Conservation (phyloP, 2,888 invertebrate genomes). For the Baronia brevicornis region DNA sequence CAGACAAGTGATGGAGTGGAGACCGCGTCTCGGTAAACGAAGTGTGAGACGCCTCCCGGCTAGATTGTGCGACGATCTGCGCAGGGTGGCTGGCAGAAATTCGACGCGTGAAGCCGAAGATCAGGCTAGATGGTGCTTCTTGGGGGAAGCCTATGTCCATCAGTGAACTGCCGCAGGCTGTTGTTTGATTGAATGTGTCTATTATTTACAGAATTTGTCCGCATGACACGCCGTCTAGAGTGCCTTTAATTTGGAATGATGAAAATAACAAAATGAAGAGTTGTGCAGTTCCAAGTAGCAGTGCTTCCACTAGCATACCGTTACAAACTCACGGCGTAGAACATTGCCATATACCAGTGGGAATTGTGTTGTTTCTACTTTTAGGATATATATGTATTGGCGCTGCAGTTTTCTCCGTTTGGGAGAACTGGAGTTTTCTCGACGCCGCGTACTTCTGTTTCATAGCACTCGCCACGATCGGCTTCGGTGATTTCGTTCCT, state of each 20-base stretch:
- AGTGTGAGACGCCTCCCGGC: too few relatives aligned
- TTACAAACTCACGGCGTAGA: constrained; percentile 46
- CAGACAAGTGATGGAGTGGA: too few relatives aligned
- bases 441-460: constrained; percentile 91
- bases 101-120: too few relatives aligned
- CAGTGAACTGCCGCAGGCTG: too few relatives aligned
- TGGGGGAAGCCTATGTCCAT: too few relatives aligned
- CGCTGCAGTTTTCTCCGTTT: constrained; percentile 85
- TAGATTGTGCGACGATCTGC: too few relatives aligned
- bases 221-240: constrained; percentile 85
- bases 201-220: constrained; percentile 59
- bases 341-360: constrained; percentile 61
- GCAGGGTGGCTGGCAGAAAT: too few relatives aligned
- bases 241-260: constrained; percentile 82
- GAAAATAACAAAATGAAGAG: constrained; percentile 51
- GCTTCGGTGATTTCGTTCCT: constrained; percentile 86
- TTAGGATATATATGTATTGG: constrained; percentile 84
- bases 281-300: constrained; percentile 55
- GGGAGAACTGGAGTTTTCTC: constrained; percentile 87
- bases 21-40: too few relatives aligned
- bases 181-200: too few relatives aligned
- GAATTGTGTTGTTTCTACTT: constrained; percentile 80
- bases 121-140: too few relatives aligned
- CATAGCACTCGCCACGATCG: constrained; percentile 88
- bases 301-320: constrained; percentile 48